These are phyloP conservation scores for Synanthedon vespiformis DNA, from an alignment of 2,888 invertebrate genomes.

Conservation along the genomic window DNA sequence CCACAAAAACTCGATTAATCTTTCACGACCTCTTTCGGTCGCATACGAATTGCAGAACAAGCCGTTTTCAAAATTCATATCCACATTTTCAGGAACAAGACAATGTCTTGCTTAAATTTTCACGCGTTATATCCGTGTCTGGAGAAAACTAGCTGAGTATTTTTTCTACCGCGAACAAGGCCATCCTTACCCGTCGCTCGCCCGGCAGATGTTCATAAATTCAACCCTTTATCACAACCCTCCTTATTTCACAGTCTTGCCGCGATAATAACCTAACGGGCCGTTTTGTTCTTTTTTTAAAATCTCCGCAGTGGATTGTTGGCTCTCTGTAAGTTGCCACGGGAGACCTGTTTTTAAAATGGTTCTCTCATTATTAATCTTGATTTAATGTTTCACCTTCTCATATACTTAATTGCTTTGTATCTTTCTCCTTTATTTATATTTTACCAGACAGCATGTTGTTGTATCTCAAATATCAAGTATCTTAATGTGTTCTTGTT, in stretches of 20 bases:
- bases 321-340: neutral
- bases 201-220: slow-evolving; percentile 27
- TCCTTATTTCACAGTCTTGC: slow-evolving; percentile 31
- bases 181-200: slow-evolving; percentile 34
- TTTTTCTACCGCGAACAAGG: slow-evolving; percentile 12
- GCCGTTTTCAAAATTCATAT: neutral
- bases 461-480: no score
- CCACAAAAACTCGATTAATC: no score
- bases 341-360: neutral
- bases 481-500: no score
- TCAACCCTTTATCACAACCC: slow-evolving; percentile 41
- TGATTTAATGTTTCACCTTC: no score
- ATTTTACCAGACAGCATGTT: no score
- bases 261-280: slow-evolving; percentile 41
- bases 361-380: neutral
- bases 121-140: neutral
- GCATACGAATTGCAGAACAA: neutral
- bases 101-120: neutral
- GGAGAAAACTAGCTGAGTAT: neutral
- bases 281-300: slow-evolving; percentile 22
- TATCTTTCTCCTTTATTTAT: no score
- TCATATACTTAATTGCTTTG: no score
- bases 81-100: neutral
- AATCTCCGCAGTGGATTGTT: neutral
- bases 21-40: no score